Evolutionary conservation across 1,140 invertebrate species (phyloP).

Genomic region (Tribolium castaneum): DNA sequence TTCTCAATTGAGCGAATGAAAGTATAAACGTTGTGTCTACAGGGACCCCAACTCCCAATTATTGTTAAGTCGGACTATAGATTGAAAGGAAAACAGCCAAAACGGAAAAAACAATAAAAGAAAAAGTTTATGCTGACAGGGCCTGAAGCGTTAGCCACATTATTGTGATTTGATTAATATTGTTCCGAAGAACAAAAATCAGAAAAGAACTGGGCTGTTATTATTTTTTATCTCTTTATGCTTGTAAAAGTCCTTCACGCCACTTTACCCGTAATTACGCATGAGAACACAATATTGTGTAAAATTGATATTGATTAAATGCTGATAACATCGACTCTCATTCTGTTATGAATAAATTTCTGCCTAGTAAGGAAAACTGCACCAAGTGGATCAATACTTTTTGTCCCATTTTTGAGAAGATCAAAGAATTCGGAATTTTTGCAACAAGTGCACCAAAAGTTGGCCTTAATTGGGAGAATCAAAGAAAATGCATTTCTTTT

Average conservation of each 20-base stretch:
- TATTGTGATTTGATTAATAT: neutral
- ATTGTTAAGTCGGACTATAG: neutral
- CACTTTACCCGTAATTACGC: neutral
- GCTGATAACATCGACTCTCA: neutral
- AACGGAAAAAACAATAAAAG: neutral
- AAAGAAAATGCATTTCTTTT: constrained; percentile 33
- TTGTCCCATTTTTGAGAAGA: neutral
- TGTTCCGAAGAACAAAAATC: neutral
- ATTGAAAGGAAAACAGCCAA: neutral
- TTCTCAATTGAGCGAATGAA: neutral
- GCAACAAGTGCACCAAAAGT: neutral
- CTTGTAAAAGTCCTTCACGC: neutral
- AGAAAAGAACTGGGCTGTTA: neutral
- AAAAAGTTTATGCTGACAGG: neutral
- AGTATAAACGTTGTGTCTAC: neutral
- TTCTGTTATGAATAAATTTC: neutral
- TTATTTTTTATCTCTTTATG: neutral
- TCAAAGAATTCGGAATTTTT: no score
- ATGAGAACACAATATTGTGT: neutral
- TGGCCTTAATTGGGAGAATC: neutral
- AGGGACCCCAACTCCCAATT: neutral
- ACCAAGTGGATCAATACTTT: neutral
- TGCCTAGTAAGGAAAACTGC: neutral
- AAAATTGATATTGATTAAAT: neutral
- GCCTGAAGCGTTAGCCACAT: neutral